Evolutionary conservation across 2,797 vertebrate genomes (phyloP), one percentile per base, ranked within the genome.

Genomic region (Anabacerthia variegaticeps): DNA sequence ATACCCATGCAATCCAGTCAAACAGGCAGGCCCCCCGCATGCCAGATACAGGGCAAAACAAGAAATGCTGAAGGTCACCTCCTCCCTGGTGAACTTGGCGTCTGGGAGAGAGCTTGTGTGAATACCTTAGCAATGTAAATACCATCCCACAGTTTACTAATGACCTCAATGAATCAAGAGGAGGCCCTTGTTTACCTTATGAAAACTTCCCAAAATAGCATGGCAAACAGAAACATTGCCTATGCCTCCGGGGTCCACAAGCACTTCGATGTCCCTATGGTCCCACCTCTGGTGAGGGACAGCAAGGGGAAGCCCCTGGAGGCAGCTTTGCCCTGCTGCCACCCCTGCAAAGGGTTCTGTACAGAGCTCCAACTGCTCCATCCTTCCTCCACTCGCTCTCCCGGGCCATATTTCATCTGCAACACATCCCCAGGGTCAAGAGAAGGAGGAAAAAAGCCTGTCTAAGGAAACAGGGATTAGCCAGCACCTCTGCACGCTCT

Each of bases 91-190:
- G 94, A 94, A 92, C 90, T 90, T 82, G 85, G 75, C 4, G 15
- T 58, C 89, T 91, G 91, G 91, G 87, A 91, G 49, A 78, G 66
- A 72, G 82, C 72, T 73, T 62, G 51, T 89, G 67, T 2, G 17
- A 93, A 84, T 76, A 81, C 76, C 85, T 96, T 63, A 63, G 82
- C 86, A 73, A 79, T 76, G 94, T 95, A 96, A 96, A 96, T 92
- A 94, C 30, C 77, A 37, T 65, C 86, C 86, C 82, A 79, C 4
- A 2, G 77, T 36, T 95, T 76, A 26, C 67, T 91, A 92, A 93
- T 61, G 63, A 86, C 73, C 67, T 87, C 94, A 20, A 3, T 76
- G 91, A 91, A 95, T 94, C 95, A 89, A 96, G 73, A 76, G 34
- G 67, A 85, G 95, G 63, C 80, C 69, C 79, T 71, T 82, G 83